These are phyloP conservation scores for Tanytarsus gracilentus DNA, from an alignment of 2,888 invertebrate species.

Conservation along the genomic window DNA sequence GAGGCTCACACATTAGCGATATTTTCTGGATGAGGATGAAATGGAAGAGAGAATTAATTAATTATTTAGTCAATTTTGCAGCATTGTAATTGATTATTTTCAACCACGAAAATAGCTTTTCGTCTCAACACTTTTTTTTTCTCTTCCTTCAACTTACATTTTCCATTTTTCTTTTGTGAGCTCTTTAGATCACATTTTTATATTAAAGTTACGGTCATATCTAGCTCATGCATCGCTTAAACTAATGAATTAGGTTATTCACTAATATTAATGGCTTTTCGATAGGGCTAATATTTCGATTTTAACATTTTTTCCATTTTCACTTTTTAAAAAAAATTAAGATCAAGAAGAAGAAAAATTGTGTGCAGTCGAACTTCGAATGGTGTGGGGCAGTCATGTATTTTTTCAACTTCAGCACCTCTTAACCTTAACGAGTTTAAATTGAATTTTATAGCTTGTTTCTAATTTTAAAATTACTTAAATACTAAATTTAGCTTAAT, in stretches of 20 bases:
- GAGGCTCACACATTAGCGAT: conserved; percentile 25
- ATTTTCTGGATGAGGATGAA: conserved; percentile 16
- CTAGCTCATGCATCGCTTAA: background rate
- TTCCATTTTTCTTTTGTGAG: conserved; percentile 24
- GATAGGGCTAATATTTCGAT: background rate
- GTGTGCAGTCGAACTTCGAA: too few relatives aligned
- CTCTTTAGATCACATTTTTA: conserved; percentile 22
- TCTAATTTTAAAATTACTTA: too few relatives aligned
- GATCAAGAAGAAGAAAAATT: background rate
- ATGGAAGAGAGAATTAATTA: background rate
- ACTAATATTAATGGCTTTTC: conserved; percentile 17
- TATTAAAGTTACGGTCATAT: conserved; percentile 13
- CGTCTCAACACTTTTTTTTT: background rate
- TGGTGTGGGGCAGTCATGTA: background rate
- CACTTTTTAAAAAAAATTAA: background rate
- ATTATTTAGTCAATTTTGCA: conserved; percentile 9
- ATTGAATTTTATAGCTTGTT: too few relatives aligned
- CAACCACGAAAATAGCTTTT: conserved; percentile 1
- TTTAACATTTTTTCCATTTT: conserved; percentile 18
- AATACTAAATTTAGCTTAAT: too few relatives aligned
- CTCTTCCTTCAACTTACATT: conserved; percentile 19
- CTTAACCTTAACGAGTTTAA: too few relatives aligned
- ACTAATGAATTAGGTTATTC: conserved; percentile 9
- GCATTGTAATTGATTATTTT: conserved; percentile 28
- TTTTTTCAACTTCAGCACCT: too few relatives aligned